A percentile compares a stretch with the other conserved stretches of the same genome.
Conservation (phyloP, 30 jellyfish, hydroid and myxozoan genomes). For the Cassiopea andromeda region DNA sequence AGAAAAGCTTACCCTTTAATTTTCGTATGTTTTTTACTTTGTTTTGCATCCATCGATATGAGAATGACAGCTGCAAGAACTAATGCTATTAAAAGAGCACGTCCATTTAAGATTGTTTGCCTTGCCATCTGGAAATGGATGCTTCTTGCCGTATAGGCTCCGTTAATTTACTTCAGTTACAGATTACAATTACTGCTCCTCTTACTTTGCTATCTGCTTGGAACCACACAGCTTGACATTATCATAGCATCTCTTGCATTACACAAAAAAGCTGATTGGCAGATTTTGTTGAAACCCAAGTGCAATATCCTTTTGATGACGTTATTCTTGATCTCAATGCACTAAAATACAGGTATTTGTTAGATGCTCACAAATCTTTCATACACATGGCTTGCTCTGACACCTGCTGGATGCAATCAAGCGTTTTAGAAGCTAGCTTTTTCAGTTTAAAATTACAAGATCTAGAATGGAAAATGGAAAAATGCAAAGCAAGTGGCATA, state of each 20-base stretch:
- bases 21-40: conserved; percentile 46
- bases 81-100: conserved; percentile 17
- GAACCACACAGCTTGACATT: neutral
- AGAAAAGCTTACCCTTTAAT: conserved; percentile 20
- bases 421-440: conserved; percentile 19
- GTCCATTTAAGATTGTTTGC: conserved; percentile 35
- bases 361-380: conserved; percentile 60
- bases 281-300: neutral
- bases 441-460: neutral
- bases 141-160: conserved; percentile 2
- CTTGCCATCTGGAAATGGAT: conserved; percentile 30
- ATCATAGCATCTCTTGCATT: conserved; percentile 10
- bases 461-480: neutral
- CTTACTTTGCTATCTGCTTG: neutral
- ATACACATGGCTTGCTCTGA: conserved; percentile 51
- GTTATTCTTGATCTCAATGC: conserved; percentile 59
- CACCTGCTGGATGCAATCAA: conserved; percentile 45
- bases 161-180: neutral
- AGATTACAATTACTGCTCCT: neutral
- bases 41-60: conserved; percentile 46
- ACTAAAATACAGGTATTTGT: conserved; percentile 52
- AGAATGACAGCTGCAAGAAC: conserved; percentile 24
- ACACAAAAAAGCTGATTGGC: neutral
- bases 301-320: conserved; percentile 42
- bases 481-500: neutral